Conservation (phyloP, 2,888 invertebrate species). For the Cheilosia grossa region DNA sequence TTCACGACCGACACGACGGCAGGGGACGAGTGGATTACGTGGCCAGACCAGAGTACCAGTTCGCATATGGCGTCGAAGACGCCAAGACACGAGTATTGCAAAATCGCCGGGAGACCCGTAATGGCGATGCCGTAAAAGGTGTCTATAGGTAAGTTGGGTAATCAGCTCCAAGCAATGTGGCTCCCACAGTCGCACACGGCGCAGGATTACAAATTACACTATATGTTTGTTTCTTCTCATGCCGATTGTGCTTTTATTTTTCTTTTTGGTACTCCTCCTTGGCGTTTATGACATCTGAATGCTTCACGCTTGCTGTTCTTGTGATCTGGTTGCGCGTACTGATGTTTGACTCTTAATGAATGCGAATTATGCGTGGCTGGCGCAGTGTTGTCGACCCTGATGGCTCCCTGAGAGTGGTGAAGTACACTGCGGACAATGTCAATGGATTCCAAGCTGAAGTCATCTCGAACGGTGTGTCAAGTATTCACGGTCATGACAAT, state of each 20-base stretch:
- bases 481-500: slow-evolving; percentile 79
- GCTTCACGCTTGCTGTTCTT: slow-evolving; percentile 36
- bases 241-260: background rate
- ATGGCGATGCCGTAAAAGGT: slow-evolving; percentile 89
- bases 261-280: slow-evolving; percentile 23
- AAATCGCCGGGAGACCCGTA: slow-evolving; percentile 88
- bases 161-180: slow-evolving; percentile 33
- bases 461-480: slow-evolving; percentile 80
- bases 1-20: slow-evolving; percentile 79
- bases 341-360: slow-evolving; percentile 29
- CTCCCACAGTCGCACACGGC: slow-evolving; percentile 36
- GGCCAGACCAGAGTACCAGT: slow-evolving; percentile 90
- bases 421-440: slow-evolving; percentile 89
- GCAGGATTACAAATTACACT: slow-evolving; percentile 34
- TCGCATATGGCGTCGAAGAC: slow-evolving; percentile 91
- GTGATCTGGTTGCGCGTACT: slow-evolving; percentile 18
- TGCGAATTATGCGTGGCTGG: slow-evolving; percentile 48
- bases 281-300: slow-evolving; percentile 1
- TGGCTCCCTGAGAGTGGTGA: slow-evolving; percentile 88
- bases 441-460: slow-evolving; percentile 88
- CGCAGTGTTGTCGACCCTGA: slow-evolving; percentile 88
- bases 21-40: slow-evolving; percentile 87
- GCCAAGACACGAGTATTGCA: slow-evolving; percentile 89
- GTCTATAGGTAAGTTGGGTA: slow-evolving; percentile 85
- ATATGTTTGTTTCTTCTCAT: slow-evolving; percentile 16